Conservation (phyloP, 2,113 vertebrate species). For the Daphoenositta chrysoptera region DNA sequence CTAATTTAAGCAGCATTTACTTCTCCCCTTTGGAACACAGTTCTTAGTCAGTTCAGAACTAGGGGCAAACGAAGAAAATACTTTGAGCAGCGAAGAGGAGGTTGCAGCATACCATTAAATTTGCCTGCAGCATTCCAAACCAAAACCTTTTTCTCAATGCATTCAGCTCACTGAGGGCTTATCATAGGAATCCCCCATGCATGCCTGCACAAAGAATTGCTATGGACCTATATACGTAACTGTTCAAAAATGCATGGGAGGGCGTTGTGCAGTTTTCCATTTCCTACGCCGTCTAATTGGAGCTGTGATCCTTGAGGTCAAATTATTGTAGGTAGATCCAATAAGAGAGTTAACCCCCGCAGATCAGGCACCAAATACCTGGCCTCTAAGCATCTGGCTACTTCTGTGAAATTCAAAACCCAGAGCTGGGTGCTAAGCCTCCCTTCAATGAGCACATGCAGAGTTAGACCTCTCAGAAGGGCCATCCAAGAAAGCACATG, state of each 20-base stretch:
- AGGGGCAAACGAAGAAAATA: neutral
- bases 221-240: neutral
- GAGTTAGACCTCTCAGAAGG: conserved; percentile 41
- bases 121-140: neutral
- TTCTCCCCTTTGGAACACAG: neutral
- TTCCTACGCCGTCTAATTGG: neutral
- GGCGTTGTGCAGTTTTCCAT: neutral
- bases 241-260: neutral
- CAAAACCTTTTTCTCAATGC: neutral
- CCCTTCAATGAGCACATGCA: neutral
- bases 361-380: conserved; percentile 32
- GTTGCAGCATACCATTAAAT: neutral
- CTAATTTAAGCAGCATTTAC: conserved; percentile 13
- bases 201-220: neutral
- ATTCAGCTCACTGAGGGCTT: neutral
- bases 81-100: neutral
- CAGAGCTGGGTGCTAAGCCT: conserved; percentile 24
- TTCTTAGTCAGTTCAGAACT: accelerated
- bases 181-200: neutral
- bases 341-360: neutral
- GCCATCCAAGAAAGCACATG: conserved; percentile 39
- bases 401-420: conserved; percentile 56
- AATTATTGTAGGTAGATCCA: conserved; percentile 32
- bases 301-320: neutral
- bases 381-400: conserved; percentile 26